These are phyloP conservation scores for Pica pica DNA, from an alignment of 2,113 vertebrate species.

Conservation along the genomic window DNA sequence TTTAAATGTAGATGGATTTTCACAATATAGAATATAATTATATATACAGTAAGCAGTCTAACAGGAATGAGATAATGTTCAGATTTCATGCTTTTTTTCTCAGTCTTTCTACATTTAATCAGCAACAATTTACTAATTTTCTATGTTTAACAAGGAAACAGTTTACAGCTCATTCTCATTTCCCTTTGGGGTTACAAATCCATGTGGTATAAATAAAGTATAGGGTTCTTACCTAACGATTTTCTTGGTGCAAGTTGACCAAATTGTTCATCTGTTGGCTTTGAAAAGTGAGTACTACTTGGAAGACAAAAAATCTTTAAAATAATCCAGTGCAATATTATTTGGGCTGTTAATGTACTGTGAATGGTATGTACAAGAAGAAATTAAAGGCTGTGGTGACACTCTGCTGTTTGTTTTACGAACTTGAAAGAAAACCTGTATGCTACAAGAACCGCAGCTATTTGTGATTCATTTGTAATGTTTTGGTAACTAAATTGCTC, in stretches of 20 bases:
- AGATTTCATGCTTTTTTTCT: constrained; percentile 11
- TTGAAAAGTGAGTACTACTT: constrained; percentile 39
- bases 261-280: constrained; percentile 26
- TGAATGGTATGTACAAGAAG: constrained; percentile 55
- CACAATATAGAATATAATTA: constrained; percentile 46
- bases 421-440: constrained; percentile 53
- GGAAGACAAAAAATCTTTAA: neutral
- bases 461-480: neutral
- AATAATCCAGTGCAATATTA: constrained; percentile 49
- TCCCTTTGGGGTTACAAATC: constrained; percentile 5
- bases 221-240: neutral
- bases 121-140: constrained; percentile 60
- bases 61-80: constrained; percentile 55
- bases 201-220: neutral
- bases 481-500: neutral
- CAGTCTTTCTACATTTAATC: constrained; percentile 73
- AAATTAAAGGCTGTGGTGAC: constrained; percentile 60
- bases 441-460: constrained; percentile 6
- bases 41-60: constrained; percentile 45
- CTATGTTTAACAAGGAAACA: constrained; percentile 13
- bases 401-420: constrained; percentile 60
- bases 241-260: constrained; percentile 59
- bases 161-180: constrained; percentile 37
- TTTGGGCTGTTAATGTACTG: constrained; percentile 47
- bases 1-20: constrained; percentile 52